These are phyloP conservation scores for Drosophila eugracilis DNA, from an alignment of 1,140 invertebrate species.

Conservation along the genomic window DNA sequence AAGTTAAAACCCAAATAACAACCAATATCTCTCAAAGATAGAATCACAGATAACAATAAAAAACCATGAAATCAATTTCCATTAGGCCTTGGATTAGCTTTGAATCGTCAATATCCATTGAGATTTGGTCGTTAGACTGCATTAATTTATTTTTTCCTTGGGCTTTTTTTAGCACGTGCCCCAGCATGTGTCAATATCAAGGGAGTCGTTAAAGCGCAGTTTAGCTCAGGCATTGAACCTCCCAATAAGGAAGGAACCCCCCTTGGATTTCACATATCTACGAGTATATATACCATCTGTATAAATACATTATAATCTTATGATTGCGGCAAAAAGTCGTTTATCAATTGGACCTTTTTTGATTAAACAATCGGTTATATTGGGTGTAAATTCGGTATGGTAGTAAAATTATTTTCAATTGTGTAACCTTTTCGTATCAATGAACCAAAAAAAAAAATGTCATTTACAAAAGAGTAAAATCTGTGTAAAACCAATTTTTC, in stretches of 20 bases:
- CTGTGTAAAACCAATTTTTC: conserved; percentile 50
- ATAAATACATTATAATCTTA: conserved; percentile 23
- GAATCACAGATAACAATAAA: no score
- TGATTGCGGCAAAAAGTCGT: conserved; percentile 14
- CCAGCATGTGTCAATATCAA: conserved; percentile 30
- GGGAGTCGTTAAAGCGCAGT: conserved; percentile 78
- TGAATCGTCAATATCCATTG: conserved; percentile 30
- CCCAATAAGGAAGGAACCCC: neutral
- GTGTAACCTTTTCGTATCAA: neutral
- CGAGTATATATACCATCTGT: neutral
- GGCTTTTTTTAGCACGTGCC: conserved; percentile 15
- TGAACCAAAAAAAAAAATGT: conserved; percentile 2
- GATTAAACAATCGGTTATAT: conserved; percentile 3
- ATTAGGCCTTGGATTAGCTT: conserved; percentile 55
- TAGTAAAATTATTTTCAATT: neutral
- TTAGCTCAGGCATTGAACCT: conserved; percentile 31
- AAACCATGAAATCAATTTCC: conserved; percentile 68
- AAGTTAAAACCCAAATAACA: neutral
- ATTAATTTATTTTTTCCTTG: conserved; percentile 25
- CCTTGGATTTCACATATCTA: no score
- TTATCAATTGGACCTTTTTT: neutral
- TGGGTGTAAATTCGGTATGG: no score
- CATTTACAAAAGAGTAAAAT: conserved; percentile 33
- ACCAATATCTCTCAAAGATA: neutral
- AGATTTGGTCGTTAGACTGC: conserved; percentile 37